phyloP scores from a whole-genome alignment of 2,797 vertebrate species.

The Rhincodon typus region DNA sequence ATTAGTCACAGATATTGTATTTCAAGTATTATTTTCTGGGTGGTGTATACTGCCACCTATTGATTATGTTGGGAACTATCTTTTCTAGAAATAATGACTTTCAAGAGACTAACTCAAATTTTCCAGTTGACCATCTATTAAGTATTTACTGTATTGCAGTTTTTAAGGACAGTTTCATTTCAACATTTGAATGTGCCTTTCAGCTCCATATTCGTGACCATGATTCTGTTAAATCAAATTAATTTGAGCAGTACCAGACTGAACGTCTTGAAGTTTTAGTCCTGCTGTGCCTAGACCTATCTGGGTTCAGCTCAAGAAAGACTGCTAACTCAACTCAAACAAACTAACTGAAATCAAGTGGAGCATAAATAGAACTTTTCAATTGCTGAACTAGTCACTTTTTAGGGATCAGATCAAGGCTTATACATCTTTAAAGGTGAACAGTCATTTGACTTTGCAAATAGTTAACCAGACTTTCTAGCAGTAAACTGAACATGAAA shows the following conservation, averaged over 20 bases:
- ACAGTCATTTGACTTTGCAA: not conserved
- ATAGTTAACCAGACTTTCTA: not conserved
- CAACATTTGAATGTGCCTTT: not conserved
- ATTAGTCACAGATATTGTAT: not conserved
- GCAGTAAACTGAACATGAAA: not conserved
- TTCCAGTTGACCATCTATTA: not conserved
- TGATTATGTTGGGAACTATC: constrained; percentile 14
- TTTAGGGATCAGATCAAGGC: not conserved
- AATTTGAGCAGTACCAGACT: not conserved
- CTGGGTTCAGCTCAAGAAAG: not conserved
- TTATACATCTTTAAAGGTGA: not conserved
- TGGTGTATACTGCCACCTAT: constrained; percentile 20
- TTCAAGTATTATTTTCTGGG: not conserved
- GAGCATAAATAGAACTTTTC: not conserved
- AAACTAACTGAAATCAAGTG: not conserved
- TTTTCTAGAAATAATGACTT: not conserved
- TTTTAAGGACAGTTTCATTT: not conserved
- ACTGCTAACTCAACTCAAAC: constrained; percentile 5
- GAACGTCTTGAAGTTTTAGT: not conserved
- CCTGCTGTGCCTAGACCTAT: not conserved
- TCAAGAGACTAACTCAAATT: not conserved
- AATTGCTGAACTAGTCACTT: not conserved
- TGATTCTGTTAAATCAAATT: not conserved
- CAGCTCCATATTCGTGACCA: no score
- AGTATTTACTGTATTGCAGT: not conserved